These are phyloP conservation scores for Zaprionus davidi DNA, from an alignment of 1,140 invertebrate species.

Conservation along the genomic window DNA sequence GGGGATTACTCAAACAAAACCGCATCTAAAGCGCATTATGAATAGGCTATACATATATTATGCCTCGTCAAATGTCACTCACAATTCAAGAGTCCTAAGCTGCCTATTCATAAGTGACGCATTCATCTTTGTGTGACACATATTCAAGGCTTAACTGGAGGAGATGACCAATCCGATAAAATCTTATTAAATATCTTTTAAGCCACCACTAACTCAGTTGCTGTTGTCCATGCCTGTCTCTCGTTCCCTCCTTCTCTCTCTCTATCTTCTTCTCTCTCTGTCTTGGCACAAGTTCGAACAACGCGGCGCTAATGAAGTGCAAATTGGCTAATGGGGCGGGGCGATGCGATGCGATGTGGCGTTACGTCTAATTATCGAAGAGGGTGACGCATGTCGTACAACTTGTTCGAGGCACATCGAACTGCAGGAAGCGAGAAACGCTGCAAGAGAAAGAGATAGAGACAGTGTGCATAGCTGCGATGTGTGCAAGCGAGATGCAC, in stretches of 20 bases:
- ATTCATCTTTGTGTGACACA: slow-evolving; percentile 2
- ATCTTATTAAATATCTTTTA: slow-evolving; percentile 46
- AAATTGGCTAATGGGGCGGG: slow-evolving; percentile 71
- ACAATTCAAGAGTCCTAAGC: slow-evolving; percentile 16
- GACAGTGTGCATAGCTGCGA: not conserved
- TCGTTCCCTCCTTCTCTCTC: too few relatives aligned
- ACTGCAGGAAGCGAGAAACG: not conserved
- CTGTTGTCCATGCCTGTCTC: slow-evolving; percentile 4
- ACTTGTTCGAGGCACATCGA: slow-evolving; percentile 34
- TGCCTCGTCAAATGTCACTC: slow-evolving; percentile 3
- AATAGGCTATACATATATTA: not conserved
- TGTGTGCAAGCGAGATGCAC: slow-evolving; percentile 10
- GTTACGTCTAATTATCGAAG: slow-evolving; percentile 72
- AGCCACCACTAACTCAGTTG: slow-evolving; percentile 14
- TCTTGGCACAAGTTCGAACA: slow-evolving; percentile 15
- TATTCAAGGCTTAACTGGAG: not conserved
- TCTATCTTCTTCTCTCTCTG: too few relatives aligned
- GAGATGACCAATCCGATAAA: slow-evolving; percentile 26
- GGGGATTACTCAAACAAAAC: not conserved
- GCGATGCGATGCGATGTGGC: slow-evolving; percentile 30
- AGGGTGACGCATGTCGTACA: slow-evolving; percentile 48
- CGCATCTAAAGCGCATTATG: not conserved
- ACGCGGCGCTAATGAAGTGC: slow-evolving; percentile 74
- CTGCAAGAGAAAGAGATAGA: not conserved
- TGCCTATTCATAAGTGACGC: slow-evolving; percentile 17